Evolutionary conservation across 1,140 invertebrate species (phyloP), one percentile per base, ranked within the genome.

Genomic region (Sarcophaga peregrina): DNA sequence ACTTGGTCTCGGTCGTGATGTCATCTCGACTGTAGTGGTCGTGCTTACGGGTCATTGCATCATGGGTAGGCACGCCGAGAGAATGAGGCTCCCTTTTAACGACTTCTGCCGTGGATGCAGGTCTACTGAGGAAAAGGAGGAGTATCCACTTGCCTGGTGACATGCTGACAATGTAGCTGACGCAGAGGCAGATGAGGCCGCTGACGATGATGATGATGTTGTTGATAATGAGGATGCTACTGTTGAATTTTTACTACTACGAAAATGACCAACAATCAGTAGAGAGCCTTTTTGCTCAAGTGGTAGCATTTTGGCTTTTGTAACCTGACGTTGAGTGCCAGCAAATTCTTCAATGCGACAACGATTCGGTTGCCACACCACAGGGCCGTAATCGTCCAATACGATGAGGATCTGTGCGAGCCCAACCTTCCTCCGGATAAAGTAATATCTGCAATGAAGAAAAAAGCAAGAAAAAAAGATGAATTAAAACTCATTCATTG

Each of bases 381-480:
- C 94, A 95, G 73, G 95, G 95, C n/a, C 87, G 95, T 95, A 84
- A 97, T 92, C n/a, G 95, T 95, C 95, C 96, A 97, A 90, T 96
- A 96, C 46, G 95, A 95, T 84, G 95, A 95, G 47, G 95, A 94
- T 25, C 96, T 85, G 94, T 96, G 82, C 95, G 92, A 58, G 96
- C 96, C 95, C 95, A 97, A 15, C 95, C 95, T 89, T 97, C 96
- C 88, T 97, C 96, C 0, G 96, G 95, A 88, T 96, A 97, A 83
- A 97, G 91, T 84, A 96, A 92, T 81, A 97, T 94, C 95, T 95
- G 91, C 11, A 90, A 82, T 45, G 5, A n/a, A 74, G 68, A 17
- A 1, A 72, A 6, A 78, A 80, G 72, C 0, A 13, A 17, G 52
- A 45, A 62, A 82, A n/a, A n/a, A 82, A 82, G 4, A 11, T 6